Conservation (phyloP, 2,113 vertebrate species). For the Daphoenositta chrysoptera region DNA sequence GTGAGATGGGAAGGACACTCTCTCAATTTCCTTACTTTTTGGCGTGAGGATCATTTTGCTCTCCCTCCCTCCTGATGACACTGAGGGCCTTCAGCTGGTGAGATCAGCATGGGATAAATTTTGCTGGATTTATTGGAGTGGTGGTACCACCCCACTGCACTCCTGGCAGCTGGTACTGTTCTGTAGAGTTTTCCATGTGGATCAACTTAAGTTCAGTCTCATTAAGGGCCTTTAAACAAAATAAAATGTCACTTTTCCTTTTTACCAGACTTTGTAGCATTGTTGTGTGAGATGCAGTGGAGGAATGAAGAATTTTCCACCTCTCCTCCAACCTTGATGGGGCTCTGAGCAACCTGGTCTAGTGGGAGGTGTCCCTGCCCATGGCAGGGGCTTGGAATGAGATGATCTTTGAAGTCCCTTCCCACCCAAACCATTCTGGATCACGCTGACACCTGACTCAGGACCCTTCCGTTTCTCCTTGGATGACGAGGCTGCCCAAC, state of each 20-base stretch:
- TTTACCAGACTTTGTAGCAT: background rate
- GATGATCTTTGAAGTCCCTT: background rate
- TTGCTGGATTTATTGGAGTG: background rate
- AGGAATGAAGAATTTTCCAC: background rate
- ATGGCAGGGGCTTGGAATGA: background rate
- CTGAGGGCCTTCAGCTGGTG: background rate
- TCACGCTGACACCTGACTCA: too few relatives aligned
- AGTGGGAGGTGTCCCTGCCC: background rate
- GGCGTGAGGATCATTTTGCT: background rate
- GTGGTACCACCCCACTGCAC: background rate
- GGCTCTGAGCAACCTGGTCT: background rate
- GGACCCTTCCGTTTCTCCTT: background rate
- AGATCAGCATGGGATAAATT: background rate
- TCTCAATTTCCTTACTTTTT: background rate
- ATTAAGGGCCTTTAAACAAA: background rate
- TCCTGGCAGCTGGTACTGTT: background rate
- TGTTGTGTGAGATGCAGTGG: background rate
- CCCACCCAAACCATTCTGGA: background rate
- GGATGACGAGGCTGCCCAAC: background rate
- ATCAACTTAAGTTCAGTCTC: background rate
- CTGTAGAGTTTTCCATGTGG: background rate
- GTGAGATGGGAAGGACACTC: background rate
- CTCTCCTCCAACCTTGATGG: background rate
- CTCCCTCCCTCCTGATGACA: background rate
- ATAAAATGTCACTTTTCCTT: background rate